A percentile compares a stretch with the other conserved stretches of the same genome.
phyloP scores from a whole-genome alignment of 2,113 vertebrate genomes.

The Panthera leo region DNA sequence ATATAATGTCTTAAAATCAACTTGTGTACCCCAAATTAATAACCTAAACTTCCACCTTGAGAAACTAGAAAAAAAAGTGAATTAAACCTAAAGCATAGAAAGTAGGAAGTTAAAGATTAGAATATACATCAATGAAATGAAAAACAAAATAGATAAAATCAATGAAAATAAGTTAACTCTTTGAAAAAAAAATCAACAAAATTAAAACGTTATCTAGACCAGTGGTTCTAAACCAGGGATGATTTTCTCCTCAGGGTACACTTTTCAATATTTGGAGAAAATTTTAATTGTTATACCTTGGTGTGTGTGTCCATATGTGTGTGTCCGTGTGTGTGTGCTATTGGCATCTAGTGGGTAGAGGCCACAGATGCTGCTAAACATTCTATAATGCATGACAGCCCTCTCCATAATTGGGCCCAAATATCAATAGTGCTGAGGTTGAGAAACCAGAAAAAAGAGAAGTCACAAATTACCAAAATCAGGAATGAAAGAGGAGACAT shows the following conservation, averaged over 20 bases:
- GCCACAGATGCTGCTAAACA: neutral
- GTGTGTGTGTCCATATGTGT: neutral
- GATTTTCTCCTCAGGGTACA: neutral
- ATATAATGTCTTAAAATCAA: neutral
- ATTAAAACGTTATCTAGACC: neutral
- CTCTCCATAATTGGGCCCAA: neutral
- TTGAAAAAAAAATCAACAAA: neutral
- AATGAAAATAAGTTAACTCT: neutral
- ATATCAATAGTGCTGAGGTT: neutral
- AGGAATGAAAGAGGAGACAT: neutral
- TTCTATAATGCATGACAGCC: neutral
- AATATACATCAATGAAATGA: neutral
- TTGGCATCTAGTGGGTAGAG: neutral
- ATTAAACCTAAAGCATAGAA: neutral
- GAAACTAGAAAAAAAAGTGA: neutral
- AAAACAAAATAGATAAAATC: neutral
- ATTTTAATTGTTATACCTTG: neutral
- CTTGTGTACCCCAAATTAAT: neutral
- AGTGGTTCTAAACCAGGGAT: neutral
- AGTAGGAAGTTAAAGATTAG: neutral
- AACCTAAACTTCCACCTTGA: neutral
- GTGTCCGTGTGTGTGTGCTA: rapidly evolving
- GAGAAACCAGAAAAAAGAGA: neutral
- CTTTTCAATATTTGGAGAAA: neutral
- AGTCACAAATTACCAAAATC: neutral